phyloP scores from a whole-genome alignment of 2,797 vertebrate species.

The Eutrigla gurnardus region DNA sequence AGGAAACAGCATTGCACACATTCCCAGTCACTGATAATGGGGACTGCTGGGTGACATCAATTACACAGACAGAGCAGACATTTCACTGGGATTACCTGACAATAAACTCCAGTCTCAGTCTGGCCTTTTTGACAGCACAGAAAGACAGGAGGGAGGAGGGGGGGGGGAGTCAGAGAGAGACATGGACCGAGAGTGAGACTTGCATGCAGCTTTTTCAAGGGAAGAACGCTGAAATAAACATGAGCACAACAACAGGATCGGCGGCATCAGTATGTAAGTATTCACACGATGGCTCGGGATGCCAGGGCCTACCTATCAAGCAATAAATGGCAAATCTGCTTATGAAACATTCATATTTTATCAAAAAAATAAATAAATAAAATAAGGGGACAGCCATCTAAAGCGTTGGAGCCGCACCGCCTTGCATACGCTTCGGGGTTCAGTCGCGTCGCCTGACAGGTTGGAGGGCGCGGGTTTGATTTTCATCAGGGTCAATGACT shows the following conservation, averaged over 20 bases:
- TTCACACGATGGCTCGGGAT: constrained; percentile 35
- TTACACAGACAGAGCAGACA: constrained; percentile 68
- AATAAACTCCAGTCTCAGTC: constrained; percentile 61
- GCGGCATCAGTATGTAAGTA: constrained; percentile 61
- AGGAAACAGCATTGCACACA: constrained; percentile 58
- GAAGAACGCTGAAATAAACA: constrained; percentile 63
- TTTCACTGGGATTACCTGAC: constrained; percentile 69
- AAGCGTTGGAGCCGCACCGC: constrained; percentile 12
- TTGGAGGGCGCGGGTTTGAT: constrained; percentile 39
- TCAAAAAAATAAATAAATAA: constrained; percentile 15
- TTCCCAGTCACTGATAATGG: constrained; percentile 62
- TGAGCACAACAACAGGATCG: constrained; percentile 53
- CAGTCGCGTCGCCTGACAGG: constrained; percentile 46
- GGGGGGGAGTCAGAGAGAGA: constrained; percentile 11
- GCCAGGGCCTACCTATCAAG: constrained; percentile 43
- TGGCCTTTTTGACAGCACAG: constrained; percentile 57
- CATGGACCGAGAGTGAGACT: constrained; percentile 7
- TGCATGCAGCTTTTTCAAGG: constrained; percentile 49
- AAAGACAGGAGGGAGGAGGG: constrained; percentile 9
- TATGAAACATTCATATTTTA: constrained; percentile 72
- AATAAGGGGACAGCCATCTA: constrained; percentile 17
- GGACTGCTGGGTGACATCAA: constrained; percentile 64
- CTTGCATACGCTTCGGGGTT: constrained; percentile 38
- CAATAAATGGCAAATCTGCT: constrained; percentile 50
- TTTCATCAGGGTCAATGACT: constrained; percentile 57